These are phyloP conservation scores for Xenops minutus DNA, from an alignment of 2,797 vertebrate genomes.

Conservation along the genomic window DNA sequence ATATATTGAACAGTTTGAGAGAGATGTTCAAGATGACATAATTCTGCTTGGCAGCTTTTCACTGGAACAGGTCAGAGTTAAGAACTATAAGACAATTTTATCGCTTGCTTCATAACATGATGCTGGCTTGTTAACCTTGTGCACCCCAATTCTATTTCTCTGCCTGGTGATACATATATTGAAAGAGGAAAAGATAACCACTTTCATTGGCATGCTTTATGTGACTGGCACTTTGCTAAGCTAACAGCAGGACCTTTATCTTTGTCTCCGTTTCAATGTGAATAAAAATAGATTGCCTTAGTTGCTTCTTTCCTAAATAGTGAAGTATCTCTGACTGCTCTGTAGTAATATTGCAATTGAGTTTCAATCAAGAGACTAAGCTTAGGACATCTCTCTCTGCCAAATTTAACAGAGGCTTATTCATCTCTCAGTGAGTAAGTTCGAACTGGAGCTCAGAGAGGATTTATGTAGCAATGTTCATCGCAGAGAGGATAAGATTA, in stretches of 20 bases:
- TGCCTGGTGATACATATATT: background rate
- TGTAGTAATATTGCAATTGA: slow-evolving; percentile 31
- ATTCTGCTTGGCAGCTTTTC: slow-evolving; percentile 88
- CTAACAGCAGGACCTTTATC: slow-evolving; percentile 11
- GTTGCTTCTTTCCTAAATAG: background rate
- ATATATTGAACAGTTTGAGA: slow-evolving; percentile 84
- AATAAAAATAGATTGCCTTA: slow-evolving; percentile 49
- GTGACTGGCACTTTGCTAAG: background rate
- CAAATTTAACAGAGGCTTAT: slow-evolving; percentile 25
- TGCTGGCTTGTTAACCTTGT: slow-evolving; percentile 43
- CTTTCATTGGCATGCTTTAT: background rate
- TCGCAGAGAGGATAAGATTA: background rate
- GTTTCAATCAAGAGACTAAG: slow-evolving; percentile 44
- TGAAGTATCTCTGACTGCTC: background rate
- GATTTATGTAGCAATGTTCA: background rate
- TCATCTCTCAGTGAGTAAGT: slow-evolving; percentile 19
- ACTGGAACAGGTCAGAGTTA: slow-evolving; percentile 89
- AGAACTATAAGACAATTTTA: slow-evolving; percentile 80
- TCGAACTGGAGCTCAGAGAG: background rate
- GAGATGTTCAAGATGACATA: slow-evolving; percentile 84
- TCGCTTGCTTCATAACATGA: slow-evolving; percentile 66
- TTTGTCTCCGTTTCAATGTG: slow-evolving; percentile 24
- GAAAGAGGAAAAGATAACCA: background rate
- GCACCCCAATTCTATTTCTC: slow-evolving; percentile 2
- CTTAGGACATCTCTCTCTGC: slow-evolving; percentile 30